Conservation (phyloP, 2,797 vertebrate genomes). For the Coluber constrictor region DNA sequence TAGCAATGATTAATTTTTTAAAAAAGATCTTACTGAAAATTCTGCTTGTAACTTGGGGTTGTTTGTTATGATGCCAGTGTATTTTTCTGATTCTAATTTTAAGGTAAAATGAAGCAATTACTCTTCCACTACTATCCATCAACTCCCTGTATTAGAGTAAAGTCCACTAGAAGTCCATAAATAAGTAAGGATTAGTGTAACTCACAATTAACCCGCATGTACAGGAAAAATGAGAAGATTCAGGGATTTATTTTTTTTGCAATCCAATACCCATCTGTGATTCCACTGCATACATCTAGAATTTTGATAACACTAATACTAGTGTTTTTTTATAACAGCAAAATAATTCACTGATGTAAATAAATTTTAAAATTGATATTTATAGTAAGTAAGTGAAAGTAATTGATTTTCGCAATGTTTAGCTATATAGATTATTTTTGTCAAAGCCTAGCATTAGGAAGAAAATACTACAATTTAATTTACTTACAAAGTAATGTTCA, state of each 20-base stretch:
- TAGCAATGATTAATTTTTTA: background rate
- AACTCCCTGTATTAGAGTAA: background rate
- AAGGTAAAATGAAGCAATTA: background rate
- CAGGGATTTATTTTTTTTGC: background rate
- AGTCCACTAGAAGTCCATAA: background rate
- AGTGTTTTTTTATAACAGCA: background rate
- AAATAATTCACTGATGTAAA: background rate
- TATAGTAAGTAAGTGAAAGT: background rate
- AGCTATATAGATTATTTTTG: background rate
- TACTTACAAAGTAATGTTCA: background rate
- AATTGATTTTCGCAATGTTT: background rate
- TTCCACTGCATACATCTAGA: background rate
- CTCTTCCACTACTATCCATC: background rate
- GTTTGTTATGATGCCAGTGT: background rate
- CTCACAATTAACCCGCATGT: background rate
- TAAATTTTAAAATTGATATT: background rate
- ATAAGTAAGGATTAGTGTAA: background rate
- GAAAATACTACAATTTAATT: background rate
- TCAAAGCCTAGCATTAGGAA: background rate
- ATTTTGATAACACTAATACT: background rate
- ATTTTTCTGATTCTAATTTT: background rate
- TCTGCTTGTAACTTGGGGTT: background rate
- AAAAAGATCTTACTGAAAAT: background rate
- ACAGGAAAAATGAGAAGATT: background rate
- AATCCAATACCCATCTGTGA: background rate